A percentile compares a stretch with the other conserved stretches of the same genome.
Evolutionary conservation across 1,140 invertebrate genomes (phyloP).

Genomic region (Phymorhynchus buccinoides): DNA sequence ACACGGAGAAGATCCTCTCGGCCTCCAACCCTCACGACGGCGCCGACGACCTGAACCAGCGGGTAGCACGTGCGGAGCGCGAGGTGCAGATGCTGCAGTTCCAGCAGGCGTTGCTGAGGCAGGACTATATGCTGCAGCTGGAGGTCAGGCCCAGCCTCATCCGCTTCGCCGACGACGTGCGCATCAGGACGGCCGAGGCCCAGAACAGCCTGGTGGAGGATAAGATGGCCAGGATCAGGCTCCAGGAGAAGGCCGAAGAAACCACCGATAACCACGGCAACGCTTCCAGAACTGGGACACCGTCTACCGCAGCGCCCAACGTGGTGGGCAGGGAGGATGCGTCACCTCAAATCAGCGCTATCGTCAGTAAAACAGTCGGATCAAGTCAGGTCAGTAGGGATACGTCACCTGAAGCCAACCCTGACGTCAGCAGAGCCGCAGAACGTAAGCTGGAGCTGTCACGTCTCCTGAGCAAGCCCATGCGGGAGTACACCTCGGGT

Average conservation of each 20-base stretch:
- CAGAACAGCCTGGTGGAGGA: background rate
- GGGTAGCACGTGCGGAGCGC: constrained; percentile 41
- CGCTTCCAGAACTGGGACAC: background rate
- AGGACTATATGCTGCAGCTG: constrained; percentile 54
- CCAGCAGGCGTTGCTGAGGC: constrained; percentile 45
- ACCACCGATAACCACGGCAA: background rate
- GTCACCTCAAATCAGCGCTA: background rate
- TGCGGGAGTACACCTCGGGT: background rate
- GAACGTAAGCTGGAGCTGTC: constrained; percentile 22
- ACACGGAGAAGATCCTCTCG: constrained; percentile 32
- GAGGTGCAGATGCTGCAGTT: constrained; percentile 53
- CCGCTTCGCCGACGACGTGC: constrained; percentile 49
- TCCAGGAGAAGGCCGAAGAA: background rate
- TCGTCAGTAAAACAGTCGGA: background rate
- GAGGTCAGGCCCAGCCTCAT: constrained; percentile 59
- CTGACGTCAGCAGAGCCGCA: background rate
- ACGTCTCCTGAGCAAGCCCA: background rate
- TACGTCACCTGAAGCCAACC: background rate
- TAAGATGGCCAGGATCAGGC: constrained; percentile 8
- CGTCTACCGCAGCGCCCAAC: background rate
- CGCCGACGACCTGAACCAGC: constrained; percentile 37
- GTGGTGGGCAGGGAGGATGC: background rate
- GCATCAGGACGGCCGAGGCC: constrained; percentile 40
- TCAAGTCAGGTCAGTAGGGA: background rate
- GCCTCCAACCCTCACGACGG: constrained; percentile 37